A percentile compares a stretch with the other conserved stretches of the same genome.
phyloP scores from a whole-genome alignment of 92 coral and sea anemone genomes.

The Zoanthus sociatus region DNA sequence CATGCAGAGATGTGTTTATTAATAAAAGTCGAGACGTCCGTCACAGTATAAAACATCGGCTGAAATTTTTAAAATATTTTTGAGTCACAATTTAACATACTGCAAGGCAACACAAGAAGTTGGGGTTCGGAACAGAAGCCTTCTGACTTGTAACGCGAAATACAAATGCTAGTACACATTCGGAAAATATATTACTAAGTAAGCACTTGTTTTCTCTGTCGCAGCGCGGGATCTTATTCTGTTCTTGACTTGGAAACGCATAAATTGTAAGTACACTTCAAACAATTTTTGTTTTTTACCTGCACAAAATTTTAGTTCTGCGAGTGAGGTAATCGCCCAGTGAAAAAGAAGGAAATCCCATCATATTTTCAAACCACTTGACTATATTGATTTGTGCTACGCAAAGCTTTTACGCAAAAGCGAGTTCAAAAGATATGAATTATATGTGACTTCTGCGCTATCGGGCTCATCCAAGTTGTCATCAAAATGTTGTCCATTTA shows the following conservation, averaged over 20 bases:
- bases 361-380: background rate
- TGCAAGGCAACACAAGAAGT: slow-evolving; percentile 9
- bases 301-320: background rate
- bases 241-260: background rate
- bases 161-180: slow-evolving; percentile 40
- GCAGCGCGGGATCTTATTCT: slow-evolving; percentile 1
- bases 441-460: background rate
- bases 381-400: slow-evolving; percentile 4
- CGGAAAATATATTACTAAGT: slow-evolving; percentile 16
- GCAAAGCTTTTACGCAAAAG: background rate
- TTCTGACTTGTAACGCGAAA: slow-evolving; percentile 18
- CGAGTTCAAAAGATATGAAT: slow-evolving; percentile 9
- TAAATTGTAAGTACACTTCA: background rate
- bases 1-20: slow-evolving; percentile 35
- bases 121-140: background rate
- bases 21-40: background rate
- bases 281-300: slow-evolving; percentile 4
- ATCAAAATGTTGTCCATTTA: slow-evolving; percentile 19
- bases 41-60: background rate
- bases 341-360: background rate
- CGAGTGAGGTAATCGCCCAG: slow-evolving; percentile 2
- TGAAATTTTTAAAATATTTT: background rate
- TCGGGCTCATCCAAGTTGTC: slow-evolving; percentile 20
- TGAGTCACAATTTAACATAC: slow-evolving; percentile 7
- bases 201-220: slow-evolving; percentile 25